These are phyloP conservation scores for Drosophila melanica DNA, from an alignment of 1,140 invertebrate genomes.

Conservation along the genomic window DNA sequence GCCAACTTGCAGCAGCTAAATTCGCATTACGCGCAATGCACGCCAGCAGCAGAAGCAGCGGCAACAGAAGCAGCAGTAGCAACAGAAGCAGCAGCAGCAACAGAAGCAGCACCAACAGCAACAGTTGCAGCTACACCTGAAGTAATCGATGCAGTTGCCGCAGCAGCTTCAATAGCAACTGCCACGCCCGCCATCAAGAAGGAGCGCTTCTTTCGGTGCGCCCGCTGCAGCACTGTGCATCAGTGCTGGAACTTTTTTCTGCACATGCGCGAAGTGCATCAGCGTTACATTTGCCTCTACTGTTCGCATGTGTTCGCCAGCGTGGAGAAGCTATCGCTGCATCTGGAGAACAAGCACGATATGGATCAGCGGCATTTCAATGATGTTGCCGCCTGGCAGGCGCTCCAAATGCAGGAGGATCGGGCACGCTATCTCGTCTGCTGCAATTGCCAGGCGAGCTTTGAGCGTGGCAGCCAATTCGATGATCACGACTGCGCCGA, in stretches of 20 bases:
- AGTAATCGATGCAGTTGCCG: background rate
- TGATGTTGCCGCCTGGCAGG: slow-evolving; percentile 83
- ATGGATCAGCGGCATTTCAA: slow-evolving; percentile 88
- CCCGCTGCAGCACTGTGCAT: slow-evolving; percentile 91
- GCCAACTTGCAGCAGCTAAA: slow-evolving; percentile 70
- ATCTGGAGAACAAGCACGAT: slow-evolving; percentile 90
- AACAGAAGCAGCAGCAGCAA: background rate
- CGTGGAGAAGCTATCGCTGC: slow-evolving; percentile 90
- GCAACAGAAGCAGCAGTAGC: background rate
- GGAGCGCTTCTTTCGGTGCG: slow-evolving; percentile 88
- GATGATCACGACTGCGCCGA: slow-evolving; percentile 88
- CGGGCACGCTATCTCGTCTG: slow-evolving; percentile 89
- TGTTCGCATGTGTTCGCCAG: slow-evolving; percentile 91
- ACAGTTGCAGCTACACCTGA: background rate
- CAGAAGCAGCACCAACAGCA: background rate
- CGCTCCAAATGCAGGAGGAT: slow-evolving; percentile 84
- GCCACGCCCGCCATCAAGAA: slow-evolving; percentile 24
- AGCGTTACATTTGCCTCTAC: slow-evolving; percentile 90
- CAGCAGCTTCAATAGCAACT: background rate
- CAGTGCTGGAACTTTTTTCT: slow-evolving; percentile 93
- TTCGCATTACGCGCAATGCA: slow-evolving; percentile 43
- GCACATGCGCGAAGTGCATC: slow-evolving; percentile 91
- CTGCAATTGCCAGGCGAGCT: slow-evolving; percentile 90
- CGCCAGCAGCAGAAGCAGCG: slow-evolving; percentile 1
- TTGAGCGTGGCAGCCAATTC: slow-evolving; percentile 89